These are phyloP conservation scores for Mylabris sibirica DNA, from an alignment of 2,888 invertebrate species.

Conservation along the genomic window DNA sequence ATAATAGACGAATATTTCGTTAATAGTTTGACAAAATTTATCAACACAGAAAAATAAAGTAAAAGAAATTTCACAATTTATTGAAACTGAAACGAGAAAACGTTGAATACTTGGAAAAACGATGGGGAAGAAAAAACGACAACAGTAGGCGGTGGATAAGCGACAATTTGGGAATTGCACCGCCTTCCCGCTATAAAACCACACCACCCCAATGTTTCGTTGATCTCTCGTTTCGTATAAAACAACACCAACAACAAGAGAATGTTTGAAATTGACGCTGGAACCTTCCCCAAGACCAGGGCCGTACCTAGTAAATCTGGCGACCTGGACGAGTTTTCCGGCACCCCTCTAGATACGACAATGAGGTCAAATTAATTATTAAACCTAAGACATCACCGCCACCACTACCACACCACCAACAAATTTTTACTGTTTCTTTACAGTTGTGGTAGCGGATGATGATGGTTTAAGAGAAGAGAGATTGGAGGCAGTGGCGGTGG, in stretches of 20 bases:
- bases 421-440: background rate
- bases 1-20: too few species aligned
- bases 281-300: constrained; percentile 5
- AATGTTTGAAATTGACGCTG: background rate
- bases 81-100: background rate
- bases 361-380: too few species aligned
- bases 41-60: background rate
- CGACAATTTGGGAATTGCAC: constrained; percentile 14
- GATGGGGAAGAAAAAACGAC: background rate
- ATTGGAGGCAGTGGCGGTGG: background rate
- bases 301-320: too few species aligned
- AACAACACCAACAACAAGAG: background rate
- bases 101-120: background rate
- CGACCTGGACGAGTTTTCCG: too few species aligned
- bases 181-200: constrained; percentile 7
- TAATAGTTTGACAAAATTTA: too few species aligned
- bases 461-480: constrained; percentile 12
- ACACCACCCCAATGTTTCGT: constrained; percentile 3
- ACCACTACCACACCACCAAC: constrained; percentile 1
- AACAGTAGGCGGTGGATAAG: constrained; percentile 10
- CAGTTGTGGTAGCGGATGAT: background rate
- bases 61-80: background rate
- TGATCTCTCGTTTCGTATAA: constrained; percentile 13
- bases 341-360: too few species aligned
- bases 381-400: background rate